These are phyloP conservation scores for Zosterops japonicus DNA, from an alignment of 2,113 vertebrate genomes.

Conservation along the genomic window DNA sequence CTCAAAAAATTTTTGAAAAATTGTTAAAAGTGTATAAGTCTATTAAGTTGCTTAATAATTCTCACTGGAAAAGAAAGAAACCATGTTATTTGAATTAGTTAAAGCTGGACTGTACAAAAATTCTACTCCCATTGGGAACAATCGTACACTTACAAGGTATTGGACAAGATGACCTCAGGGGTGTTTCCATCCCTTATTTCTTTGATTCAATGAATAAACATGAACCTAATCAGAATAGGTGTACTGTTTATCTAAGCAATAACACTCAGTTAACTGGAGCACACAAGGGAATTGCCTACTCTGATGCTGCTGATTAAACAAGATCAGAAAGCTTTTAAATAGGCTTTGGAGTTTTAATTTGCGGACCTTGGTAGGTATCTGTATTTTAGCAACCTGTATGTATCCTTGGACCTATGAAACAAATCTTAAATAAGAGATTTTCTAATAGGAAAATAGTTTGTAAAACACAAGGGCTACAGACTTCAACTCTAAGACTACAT, in stretches of 20 bases:
- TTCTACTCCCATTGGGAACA: background rate
- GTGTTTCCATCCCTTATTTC: background rate
- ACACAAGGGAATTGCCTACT: slow-evolving; percentile 1
- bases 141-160: background rate
- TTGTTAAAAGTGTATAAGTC: background rate
- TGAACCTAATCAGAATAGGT: slow-evolving; percentile 33
- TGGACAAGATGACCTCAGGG: background rate
- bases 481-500: background rate
- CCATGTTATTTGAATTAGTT: background rate
- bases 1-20: background rate
- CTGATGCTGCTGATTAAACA: slow-evolving; percentile 51
- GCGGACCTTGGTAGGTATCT: background rate
- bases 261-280: slow-evolving; percentile 17
- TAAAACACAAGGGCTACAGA: background rate
- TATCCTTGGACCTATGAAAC: slow-evolving; percentile 5
- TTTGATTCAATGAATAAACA: slow-evolving; percentile 45
- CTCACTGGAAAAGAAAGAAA: background rate
- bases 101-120: background rate
- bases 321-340: slow-evolving; percentile 26
- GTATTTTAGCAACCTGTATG: background rate
- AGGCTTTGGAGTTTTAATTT: slow-evolving; percentile 37
- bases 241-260: slow-evolving; percentile 52
- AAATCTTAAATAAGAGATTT: background rate
- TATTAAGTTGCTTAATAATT: background rate
- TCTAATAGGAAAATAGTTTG: background rate